Evolutionary conservation across 2,888 invertebrate species (phyloP), one percentile per base, ranked within the genome.

Genomic region (Ischnura elegans): DNA sequence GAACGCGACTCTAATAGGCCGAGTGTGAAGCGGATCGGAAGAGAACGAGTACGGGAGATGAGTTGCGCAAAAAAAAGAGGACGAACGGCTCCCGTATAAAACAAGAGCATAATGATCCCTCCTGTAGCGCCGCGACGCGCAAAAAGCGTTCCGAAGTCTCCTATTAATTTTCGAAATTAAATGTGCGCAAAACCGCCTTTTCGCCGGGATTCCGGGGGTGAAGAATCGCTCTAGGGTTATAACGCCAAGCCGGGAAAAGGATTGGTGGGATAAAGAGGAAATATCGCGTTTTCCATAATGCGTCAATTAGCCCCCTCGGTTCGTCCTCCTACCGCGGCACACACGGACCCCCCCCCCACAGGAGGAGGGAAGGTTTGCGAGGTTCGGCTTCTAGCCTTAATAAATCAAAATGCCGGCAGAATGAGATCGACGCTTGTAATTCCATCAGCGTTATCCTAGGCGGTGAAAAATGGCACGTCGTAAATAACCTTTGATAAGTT

Each of bases 211-310:
- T 36, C 76, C 29, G 55, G 61, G 76, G 3, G 76, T 76, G 76
- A 76, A 76, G 76, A 76, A 76, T 76, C 76, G 36, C 76, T 36
- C 29, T 36, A 25, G 76, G 29, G 36, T 61, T 25, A 36, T 29
- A 36, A 36, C 29, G 76, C 36, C 8, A 10, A n/a, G 76, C 29
- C 29, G 76, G 36, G 76, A 76, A n/a, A 36, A 36, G 76, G 76
- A 36, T 36, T 76, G 29, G 76, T 36, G 76, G 76, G 76, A 76
- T 76, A 25, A 76, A 76, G 36, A 29, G 76, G 76, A 76, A 76
- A 76, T 76, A 76, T 76, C 76, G 76, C 76, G 76, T 76, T 76
- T 76, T 76, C 76, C 76, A 76, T 76, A 76, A 76, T 76, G 76
- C 76, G 76, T 76, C 76, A 76, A 76, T 76, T 76, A 76, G 76